Evolutionary conservation across 1,140 invertebrate genomes (phyloP).

Genomic region (Lordiphosa mommai): DNA sequence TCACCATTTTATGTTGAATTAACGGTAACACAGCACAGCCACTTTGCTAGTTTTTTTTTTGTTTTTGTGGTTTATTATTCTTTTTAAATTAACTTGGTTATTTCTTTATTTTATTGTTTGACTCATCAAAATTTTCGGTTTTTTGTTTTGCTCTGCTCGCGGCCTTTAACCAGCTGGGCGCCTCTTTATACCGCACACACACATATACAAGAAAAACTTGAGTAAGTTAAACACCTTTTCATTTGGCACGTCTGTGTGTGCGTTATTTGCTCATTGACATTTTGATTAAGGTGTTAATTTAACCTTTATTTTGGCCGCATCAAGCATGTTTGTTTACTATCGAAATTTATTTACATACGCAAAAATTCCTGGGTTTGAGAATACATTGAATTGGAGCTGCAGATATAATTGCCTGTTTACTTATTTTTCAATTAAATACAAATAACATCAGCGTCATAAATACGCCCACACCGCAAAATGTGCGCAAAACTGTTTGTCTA

Average conservation of each 20-base stretch:
- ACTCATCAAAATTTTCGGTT: slow-evolving; percentile 42
- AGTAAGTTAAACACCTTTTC: slow-evolving; percentile 44
- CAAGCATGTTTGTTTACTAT: slow-evolving; percentile 45
- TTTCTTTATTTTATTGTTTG: slow-evolving; percentile 33
- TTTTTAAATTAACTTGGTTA: slow-evolving; percentile 47
- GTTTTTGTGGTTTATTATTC: slow-evolving; percentile 10
- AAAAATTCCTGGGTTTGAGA: slow-evolving; percentile 7
- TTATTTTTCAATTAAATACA: slow-evolving; percentile 71
- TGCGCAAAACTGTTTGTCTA: slow-evolving; percentile 3
- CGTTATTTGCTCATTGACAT: slow-evolving; percentile 74
- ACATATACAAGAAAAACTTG: slow-evolving; percentile 20
- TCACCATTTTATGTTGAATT: slow-evolving; percentile 73
- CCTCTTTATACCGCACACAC: slow-evolving; percentile 13
- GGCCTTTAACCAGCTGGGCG: slow-evolving; percentile 28
- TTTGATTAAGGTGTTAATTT: slow-evolving; percentile 68
- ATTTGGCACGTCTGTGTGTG: slow-evolving; percentile 45
- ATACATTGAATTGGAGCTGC: slow-evolving; percentile 16
- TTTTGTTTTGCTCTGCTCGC: slow-evolving; percentile 24
- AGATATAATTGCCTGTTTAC: slow-evolving; percentile 60
- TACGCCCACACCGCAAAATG: slow-evolving; percentile 37
- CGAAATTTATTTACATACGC: slow-evolving; percentile 26
- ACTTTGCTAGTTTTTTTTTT: slow-evolving; percentile 17
- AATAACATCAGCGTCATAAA: slow-evolving; percentile 63
- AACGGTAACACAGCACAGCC: slow-evolving; percentile 23
- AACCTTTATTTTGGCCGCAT: slow-evolving; percentile 33